phyloP scores from a whole-genome alignment of 1,140 invertebrate genomes.

The Zaprionus ornatus region DNA sequence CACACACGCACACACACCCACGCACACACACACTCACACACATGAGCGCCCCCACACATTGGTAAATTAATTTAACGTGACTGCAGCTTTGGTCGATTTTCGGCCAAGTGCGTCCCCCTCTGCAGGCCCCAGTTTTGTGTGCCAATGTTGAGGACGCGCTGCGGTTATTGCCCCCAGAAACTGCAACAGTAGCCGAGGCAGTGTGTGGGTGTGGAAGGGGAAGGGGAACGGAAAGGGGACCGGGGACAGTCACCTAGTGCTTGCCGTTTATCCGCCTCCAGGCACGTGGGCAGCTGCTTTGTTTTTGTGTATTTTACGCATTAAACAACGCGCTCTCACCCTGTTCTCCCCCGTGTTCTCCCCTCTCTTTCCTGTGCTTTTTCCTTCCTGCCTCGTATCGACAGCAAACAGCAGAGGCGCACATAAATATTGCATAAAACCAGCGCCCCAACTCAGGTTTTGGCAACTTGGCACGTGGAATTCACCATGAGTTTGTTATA shows the following conservation, averaged over 20 bases:
- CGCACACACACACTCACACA: conserved; percentile 16
- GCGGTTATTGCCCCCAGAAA: conserved; percentile 73
- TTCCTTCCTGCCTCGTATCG: not conserved
- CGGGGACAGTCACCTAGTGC: no score
- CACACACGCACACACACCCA: conserved; percentile 19
- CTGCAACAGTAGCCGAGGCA: conserved; percentile 22
- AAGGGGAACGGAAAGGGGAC: not conserved
- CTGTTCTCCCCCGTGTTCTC: not conserved
- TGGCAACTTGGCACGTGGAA: conserved; percentile 21
- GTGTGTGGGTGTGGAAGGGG: not conserved
- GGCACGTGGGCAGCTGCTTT: conserved; percentile 50
- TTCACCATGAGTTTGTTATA: conserved; percentile 27
- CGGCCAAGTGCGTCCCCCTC: conserved; percentile 58
- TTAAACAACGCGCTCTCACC: conserved; percentile 53
- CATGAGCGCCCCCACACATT: conserved; percentile 23
- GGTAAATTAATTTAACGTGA: conserved; percentile 82
- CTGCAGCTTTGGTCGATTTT: conserved; percentile 79
- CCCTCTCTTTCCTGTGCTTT: not conserved
- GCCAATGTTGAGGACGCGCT: conserved; percentile 66
- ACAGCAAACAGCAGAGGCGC: not conserved
- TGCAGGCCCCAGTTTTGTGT: conserved; percentile 34
- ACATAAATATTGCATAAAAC: conserved; percentile 66
- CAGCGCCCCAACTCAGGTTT: conserved; percentile 43
- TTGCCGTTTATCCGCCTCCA: not conserved
- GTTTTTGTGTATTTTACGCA: conserved; percentile 74